Conservation (phyloP, 2,797 vertebrate species). For the Gymnoscopelus braueri region DNA sequence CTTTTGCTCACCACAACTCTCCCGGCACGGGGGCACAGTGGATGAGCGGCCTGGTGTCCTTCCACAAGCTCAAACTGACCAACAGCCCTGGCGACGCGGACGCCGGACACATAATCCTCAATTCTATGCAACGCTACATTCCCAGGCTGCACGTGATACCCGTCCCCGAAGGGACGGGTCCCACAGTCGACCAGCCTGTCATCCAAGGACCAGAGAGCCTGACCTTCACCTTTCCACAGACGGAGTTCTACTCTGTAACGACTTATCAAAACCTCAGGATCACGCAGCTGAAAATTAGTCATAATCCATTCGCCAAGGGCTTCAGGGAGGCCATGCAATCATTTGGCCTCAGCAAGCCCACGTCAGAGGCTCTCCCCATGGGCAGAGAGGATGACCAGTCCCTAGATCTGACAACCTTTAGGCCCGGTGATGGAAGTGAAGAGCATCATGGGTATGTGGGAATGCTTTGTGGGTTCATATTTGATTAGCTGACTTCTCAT, state of each 20-base stretch:
- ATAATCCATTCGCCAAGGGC: conserved; percentile 95
- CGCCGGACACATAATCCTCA: conserved; percentile 81
- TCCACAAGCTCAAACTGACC: conserved; percentile 95
- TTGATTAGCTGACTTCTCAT: not conserved
- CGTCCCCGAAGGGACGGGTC: conserved; percentile 58
- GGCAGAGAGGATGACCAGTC: conserved; percentile 40
- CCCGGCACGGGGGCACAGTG: conserved; percentile 87
- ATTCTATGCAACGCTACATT: conserved; percentile 81
- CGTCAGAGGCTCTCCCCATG: conserved; percentile 23
- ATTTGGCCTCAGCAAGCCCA: conserved; percentile 65
- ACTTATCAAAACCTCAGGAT: conserved; percentile 94
- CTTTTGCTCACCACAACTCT: conserved; percentile 89
- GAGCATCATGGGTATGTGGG: no score
- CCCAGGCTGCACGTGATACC: conserved; percentile 87
- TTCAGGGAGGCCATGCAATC: conserved; percentile 88
- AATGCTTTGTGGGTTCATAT: not conserved
- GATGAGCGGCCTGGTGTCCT: conserved; percentile 90
- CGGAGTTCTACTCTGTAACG: conserved; percentile 93
- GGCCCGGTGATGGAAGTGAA: not conserved
- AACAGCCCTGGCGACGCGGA: conserved; percentile 86
- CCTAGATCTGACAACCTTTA: not conserved
- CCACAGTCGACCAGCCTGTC: conserved; percentile 78
- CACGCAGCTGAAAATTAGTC: conserved; percentile 94
- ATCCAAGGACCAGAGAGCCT: conserved; percentile 87
- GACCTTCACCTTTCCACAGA: conserved; percentile 92